Percentiles rank a stretch among this genome's conserved stretches.
phyloP scores from a whole-genome alignment of 2,797 vertebrate genomes.

The Cercopithecus diana region DNA sequence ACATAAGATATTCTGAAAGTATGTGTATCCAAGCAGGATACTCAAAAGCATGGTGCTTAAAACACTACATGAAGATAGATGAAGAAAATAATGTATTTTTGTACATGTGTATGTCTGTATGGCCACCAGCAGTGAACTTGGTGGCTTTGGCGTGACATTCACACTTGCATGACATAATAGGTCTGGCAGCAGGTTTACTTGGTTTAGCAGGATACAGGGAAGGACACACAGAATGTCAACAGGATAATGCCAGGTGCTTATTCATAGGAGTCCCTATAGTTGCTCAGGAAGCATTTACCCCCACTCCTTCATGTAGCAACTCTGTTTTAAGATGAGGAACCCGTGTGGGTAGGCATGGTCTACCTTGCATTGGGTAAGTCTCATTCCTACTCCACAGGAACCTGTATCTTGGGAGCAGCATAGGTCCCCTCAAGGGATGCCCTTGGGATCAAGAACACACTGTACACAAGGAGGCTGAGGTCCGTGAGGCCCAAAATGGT shows the following conservation, averaged over 20 bases:
- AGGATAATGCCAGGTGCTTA: background rate
- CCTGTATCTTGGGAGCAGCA: background rate
- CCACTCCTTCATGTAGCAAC: background rate
- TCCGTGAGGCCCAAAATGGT: background rate
- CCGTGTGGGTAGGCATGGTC: background rate
- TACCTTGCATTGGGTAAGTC: background rate
- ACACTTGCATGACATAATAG: background rate
- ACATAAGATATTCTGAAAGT: background rate
- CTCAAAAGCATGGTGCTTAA: background rate
- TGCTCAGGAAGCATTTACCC: background rate
- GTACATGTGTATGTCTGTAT: background rate
- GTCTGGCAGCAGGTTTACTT: background rate
- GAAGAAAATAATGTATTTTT: background rate
- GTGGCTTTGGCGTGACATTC: background rate
- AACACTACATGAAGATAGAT: background rate
- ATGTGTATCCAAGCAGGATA: background rate
- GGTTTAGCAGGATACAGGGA: background rate
- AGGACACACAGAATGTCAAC: background rate
- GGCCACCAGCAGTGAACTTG: background rate
- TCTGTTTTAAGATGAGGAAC: background rate
- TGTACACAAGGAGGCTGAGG: background rate
- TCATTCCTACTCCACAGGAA: background rate
- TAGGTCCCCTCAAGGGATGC: background rate
- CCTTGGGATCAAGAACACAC: background rate
- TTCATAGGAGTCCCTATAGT: background rate